Conservation (phyloP, 2,797 vertebrate species). For the Aphelocoma californica region DNA sequence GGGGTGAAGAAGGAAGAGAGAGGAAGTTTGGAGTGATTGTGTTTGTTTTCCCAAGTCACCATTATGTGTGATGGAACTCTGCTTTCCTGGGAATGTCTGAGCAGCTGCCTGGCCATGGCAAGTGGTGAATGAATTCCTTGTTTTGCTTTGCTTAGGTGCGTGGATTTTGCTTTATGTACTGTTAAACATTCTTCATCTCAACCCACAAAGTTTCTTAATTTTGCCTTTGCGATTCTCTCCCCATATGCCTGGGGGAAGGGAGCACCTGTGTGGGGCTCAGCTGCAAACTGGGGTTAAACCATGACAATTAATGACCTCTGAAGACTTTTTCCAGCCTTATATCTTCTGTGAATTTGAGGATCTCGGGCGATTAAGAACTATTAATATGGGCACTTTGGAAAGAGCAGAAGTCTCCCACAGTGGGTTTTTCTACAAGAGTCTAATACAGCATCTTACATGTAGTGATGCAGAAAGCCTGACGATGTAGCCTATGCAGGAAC, state of each 20-base stretch:
- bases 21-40: accelerated
- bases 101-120: not conserved
- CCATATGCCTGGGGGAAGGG: not conserved
- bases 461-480: not conserved
- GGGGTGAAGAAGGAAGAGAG: not conserved
- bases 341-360: not conserved
- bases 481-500: accelerated
- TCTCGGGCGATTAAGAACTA: accelerated
- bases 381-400: not conserved
- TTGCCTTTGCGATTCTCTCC: accelerated
- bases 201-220: accelerated
- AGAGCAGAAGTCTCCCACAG: not conserved
- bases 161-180: not conserved
- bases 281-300: not conserved
- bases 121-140: not conserved
- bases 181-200: not conserved
- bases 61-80: not conserved
- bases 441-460: not conserved
- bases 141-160: not conserved
- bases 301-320: not conserved
- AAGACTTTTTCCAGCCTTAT: not conserved
- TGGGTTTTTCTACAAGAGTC: not conserved
- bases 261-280: not conserved
- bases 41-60: not conserved
- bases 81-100: not conserved